Conservation (phyloP, 2,113 vertebrate species). For the Sitta europaea region DNA sequence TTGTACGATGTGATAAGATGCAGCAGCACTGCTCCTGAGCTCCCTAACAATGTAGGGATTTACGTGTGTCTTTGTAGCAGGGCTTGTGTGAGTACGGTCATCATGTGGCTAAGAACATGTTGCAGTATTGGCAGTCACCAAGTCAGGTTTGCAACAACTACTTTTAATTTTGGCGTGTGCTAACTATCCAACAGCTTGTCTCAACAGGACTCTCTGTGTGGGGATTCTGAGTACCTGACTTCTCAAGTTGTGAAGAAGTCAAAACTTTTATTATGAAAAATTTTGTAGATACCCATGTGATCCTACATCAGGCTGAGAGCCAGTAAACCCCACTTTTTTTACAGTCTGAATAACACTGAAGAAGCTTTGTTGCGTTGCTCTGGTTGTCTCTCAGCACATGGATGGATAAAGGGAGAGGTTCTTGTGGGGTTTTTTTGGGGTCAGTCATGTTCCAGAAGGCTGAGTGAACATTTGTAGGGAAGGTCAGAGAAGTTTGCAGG, state of each 20-base stretch:
- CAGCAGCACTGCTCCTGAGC: fast-evolving
- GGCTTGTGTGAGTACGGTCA: neutral
- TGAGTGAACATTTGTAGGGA: neutral
- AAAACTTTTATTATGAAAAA: neutral
- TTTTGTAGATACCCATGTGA: fast-evolving
- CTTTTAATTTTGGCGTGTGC: neutral
- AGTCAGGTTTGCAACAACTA: neutral
- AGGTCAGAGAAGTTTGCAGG: neutral
- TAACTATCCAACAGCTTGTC: neutral
- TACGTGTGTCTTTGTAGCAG: neutral
- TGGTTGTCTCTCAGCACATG: neutral
- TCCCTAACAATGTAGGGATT: neutral
- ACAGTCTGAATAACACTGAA: neutral
- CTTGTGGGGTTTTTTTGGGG: fast-evolving
- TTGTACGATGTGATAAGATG: neutral
- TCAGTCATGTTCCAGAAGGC: neutral
- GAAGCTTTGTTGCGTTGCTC: neutral
- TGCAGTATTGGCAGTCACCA: neutral
- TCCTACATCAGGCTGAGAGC: neutral
- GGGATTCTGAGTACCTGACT: neutral
- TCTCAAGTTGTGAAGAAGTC: neutral
- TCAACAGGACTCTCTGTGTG: neutral
- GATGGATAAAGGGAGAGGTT: neutral
- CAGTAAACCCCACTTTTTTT: neutral
- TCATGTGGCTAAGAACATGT: neutral